Percentiles rank a stretch among this genome's conserved stretches.
phyloP scores from a whole-genome alignment of 2,888 invertebrate species.

The Euproctis similis region DNA sequence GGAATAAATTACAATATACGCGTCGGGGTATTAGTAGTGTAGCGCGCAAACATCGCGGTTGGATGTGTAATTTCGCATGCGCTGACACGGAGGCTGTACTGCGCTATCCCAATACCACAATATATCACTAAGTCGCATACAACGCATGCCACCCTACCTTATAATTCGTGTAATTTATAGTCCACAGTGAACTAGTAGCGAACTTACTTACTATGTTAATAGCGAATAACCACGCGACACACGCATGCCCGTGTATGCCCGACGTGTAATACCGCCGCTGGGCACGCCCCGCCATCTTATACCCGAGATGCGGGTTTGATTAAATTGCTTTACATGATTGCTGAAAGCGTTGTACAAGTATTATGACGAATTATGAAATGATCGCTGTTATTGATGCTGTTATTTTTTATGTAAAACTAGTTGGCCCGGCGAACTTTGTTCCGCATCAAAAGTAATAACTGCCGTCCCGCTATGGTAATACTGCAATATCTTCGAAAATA shows the following conservation, averaged over 20 bases:
- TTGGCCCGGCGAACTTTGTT: too few relatives aligned
- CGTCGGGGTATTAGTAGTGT: conserved; percentile 47
- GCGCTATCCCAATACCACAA: conserved; percentile 52
- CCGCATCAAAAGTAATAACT: too few relatives aligned
- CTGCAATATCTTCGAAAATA: too few relatives aligned
- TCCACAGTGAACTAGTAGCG: conserved; percentile 57
- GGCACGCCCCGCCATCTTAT: conserved; percentile 30
- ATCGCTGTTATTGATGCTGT: too few relatives aligned
- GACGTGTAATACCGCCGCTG: conserved; percentile 23
- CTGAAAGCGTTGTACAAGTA: conserved; percentile 18
- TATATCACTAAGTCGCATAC: conserved; percentile 67
- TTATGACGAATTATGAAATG: conserved; percentile 6
- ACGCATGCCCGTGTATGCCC: conserved; percentile 39
- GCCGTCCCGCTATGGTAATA: too few relatives aligned
- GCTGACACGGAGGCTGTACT: conserved; percentile 55
- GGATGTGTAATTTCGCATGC: conserved; percentile 65
- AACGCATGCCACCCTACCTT: conserved; percentile 52
- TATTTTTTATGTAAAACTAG: too few relatives aligned
- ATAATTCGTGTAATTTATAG: conserved; percentile 74
- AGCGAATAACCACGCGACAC: conserved; percentile 70
- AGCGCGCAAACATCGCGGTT: conserved; percentile 51
- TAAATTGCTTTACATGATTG: conserved; percentile 41
- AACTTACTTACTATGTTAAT: conserved; percentile 54
- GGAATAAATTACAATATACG: conserved; percentile 51
- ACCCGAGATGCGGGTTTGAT: conserved; percentile 35